These are phyloP conservation scores for Calypte anna DNA, from an alignment of 2,113 vertebrate genomes.

Conservation along the genomic window DNA sequence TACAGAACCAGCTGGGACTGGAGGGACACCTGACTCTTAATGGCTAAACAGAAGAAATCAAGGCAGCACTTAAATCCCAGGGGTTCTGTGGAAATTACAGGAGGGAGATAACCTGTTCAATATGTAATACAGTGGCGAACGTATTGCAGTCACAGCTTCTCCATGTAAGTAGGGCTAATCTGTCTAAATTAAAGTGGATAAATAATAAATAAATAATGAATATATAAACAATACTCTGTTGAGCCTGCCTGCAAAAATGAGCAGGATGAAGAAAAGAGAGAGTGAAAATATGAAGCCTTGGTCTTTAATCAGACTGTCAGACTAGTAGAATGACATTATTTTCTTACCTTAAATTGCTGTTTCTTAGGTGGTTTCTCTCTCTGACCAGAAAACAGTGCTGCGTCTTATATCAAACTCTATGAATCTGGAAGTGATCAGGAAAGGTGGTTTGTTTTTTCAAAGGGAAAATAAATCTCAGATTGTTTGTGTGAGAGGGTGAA, in stretches of 20 bases:
- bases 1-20: neutral
- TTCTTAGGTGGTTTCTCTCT: slow-evolving; percentile 74
- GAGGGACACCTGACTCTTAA: neutral
- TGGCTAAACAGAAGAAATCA: neutral
- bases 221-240: neutral
- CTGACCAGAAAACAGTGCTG: slow-evolving; percentile 74
- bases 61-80: neutral
- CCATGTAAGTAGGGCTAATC: neutral
- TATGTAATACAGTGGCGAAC: fast-evolving
- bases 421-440: slow-evolving; percentile 84
- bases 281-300: slow-evolving; percentile 28
- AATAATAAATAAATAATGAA: no score
- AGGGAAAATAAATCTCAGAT: slow-evolving; percentile 79
- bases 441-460: slow-evolving; percentile 77
- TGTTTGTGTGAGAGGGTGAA: slow-evolving; percentile 79
- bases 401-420: slow-evolving; percentile 75
- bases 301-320: slow-evolving; percentile 62
- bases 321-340: slow-evolving; percentile 69
- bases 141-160: neutral
- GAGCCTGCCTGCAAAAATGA: neutral
- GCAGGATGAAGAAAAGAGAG: slow-evolving; percentile 18
- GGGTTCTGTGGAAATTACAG: neutral
- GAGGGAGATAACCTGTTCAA: neutral
- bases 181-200: neutral
- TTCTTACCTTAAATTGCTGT: slow-evolving; percentile 74